Conservation (phyloP, 2,797 vertebrate genomes). For the Peromyscus melanophrys region DNA sequence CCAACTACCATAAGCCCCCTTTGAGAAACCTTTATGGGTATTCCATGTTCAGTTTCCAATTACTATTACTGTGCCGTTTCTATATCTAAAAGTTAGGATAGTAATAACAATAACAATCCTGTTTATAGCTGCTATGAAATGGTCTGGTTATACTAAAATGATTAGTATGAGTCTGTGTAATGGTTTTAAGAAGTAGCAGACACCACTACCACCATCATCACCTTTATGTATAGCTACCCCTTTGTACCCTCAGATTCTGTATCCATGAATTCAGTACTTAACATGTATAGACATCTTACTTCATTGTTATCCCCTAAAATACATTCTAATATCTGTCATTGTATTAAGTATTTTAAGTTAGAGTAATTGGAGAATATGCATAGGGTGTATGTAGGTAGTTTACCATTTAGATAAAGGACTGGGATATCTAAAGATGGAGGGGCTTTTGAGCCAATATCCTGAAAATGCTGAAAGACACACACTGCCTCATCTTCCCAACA, state of each 20-base stretch:
- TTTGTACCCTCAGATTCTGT: neutral
- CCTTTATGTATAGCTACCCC: neutral
- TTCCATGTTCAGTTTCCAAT: neutral
- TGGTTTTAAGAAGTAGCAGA: neutral
- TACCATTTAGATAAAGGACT: neutral
- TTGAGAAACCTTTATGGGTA: conserved; percentile 17
- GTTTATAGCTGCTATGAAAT: neutral
- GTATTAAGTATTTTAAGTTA: neutral
- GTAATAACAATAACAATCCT: neutral
- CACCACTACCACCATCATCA: neutral
- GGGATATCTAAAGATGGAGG: too few relatives aligned
- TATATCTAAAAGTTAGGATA: neutral
- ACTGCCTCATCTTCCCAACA: too few relatives aligned
- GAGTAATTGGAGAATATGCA: neutral
- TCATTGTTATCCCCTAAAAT: neutral
- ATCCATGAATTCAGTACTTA: neutral
- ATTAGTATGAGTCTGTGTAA: neutral
- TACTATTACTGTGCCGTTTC: conserved; percentile 3
- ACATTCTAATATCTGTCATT: neutral
- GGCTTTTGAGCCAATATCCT: too few relatives aligned
- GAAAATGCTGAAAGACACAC: too few relatives aligned
- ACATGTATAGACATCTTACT: neutral
- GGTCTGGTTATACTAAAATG: neutral
- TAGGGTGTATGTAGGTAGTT: neutral
- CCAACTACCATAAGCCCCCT: neutral